These are phyloP conservation scores for Pammene fasciana DNA, from an alignment of 2,888 invertebrate species.

Conservation along the genomic window DNA sequence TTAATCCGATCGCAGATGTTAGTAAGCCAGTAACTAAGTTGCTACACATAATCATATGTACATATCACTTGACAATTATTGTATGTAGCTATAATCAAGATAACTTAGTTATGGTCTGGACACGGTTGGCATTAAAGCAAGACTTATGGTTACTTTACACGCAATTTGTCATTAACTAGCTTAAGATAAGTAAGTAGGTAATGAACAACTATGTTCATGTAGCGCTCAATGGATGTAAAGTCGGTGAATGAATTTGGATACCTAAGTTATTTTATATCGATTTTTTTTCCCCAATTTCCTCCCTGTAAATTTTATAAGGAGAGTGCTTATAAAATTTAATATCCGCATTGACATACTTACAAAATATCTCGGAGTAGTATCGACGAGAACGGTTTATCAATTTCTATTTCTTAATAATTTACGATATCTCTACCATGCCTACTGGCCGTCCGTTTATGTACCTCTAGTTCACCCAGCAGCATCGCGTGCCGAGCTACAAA, in stretches of 20 bases:
- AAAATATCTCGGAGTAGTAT: not conserved
- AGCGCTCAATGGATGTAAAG: slow-evolving; percentile 4
- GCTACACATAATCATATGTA: slow-evolving; percentile 10
- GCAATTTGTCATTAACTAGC: slow-evolving; percentile 30
- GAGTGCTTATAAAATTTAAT: no score
- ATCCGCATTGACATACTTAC: not conserved
- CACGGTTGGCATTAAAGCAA: slow-evolving; percentile 33
- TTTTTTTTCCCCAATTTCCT: no score
- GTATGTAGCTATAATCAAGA: slow-evolving; percentile 30
- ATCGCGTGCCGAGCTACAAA: slow-evolving; percentile 40
- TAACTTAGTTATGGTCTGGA: slow-evolving; percentile 23
- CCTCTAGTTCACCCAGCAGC: slow-evolving; percentile 33
- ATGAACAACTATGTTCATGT: slow-evolving; percentile 11
- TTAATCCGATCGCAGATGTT: slow-evolving; percentile 32
- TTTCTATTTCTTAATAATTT: slow-evolving; percentile 31
- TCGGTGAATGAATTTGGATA: not conserved
- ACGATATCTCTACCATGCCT: slow-evolving; percentile 30
- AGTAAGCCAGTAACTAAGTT: slow-evolving; percentile 22
- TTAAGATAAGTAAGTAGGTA: slow-evolving; percentile 8
- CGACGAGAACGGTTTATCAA: slow-evolving; percentile 8
- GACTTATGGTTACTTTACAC: slow-evolving; percentile 35
- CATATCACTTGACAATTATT: slow-evolving; percentile 23
- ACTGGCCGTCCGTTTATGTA: slow-evolving; percentile 35
- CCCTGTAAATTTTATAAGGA: no score
- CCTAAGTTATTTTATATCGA: no score